Conservation (phyloP, 2,888 invertebrate genomes). For the Limnephilus auricula region DNA sequence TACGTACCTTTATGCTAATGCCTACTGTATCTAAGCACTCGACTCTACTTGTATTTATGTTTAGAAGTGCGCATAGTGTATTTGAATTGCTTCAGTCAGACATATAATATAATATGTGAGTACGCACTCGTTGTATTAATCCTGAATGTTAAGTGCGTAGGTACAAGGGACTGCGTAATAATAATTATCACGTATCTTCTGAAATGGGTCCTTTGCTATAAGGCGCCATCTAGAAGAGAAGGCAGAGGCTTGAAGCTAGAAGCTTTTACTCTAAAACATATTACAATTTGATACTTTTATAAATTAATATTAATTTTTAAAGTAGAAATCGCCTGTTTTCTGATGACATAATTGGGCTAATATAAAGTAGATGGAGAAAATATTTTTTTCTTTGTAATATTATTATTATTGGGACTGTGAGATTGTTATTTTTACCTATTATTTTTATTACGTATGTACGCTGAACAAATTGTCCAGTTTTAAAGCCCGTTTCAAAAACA, state of each 20-base stretch:
- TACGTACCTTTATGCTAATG: background rate
- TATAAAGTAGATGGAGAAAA: background rate
- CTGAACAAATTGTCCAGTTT: too few species aligned
- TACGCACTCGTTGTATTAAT: background rate
- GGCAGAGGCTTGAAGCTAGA: background rate
- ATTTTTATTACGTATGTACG: too few species aligned
- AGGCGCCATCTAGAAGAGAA: slow-evolving; percentile 15
- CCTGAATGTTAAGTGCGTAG: background rate
- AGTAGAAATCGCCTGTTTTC: background rate
- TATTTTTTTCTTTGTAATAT: background rate
- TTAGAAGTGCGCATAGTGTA: background rate
- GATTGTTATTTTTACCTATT: too few species aligned
- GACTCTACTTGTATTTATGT: background rate
- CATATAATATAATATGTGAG: background rate
- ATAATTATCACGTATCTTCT: background rate
- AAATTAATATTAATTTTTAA: background rate
- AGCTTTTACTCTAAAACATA: background rate
- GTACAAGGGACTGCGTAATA: background rate
- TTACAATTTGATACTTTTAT: background rate
- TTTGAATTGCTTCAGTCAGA: background rate
- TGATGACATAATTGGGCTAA: background rate
- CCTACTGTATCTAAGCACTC: background rate
- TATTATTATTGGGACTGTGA: too few species aligned
- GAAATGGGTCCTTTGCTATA: background rate
- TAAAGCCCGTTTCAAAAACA: too few species aligned